phyloP scores from a whole-genome alignment of 2,888 invertebrate species.

The Volucella inanis region DNA sequence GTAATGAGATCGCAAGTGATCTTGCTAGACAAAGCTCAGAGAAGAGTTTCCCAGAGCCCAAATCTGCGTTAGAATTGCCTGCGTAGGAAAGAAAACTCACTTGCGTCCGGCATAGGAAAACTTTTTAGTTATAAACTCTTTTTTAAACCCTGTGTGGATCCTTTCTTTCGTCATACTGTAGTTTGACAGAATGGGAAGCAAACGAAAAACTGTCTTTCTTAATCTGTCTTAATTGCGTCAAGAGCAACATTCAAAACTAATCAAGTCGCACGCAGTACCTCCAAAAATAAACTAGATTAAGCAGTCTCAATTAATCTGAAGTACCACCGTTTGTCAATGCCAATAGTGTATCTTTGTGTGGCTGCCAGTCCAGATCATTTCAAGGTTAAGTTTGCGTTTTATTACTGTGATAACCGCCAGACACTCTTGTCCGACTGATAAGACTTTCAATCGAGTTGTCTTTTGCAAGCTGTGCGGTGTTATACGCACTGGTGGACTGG shows the following conservation, averaged over 20 bases:
- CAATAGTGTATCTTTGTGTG: constrained; percentile 25
- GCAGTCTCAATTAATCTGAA: constrained; percentile 60
- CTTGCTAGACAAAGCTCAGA: too few species aligned
- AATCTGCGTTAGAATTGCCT: too few species aligned
- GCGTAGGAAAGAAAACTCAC: too few species aligned
- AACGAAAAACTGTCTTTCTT: constrained; percentile 31
- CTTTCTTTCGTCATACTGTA: constrained; percentile 43
- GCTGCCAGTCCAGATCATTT: constrained; percentile 47
- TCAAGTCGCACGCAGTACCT: constrained; percentile 43
- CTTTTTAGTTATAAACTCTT: too few species aligned
- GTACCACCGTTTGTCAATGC: constrained; percentile 41
- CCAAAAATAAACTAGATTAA: constrained; percentile 28
- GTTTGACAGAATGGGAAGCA: constrained; percentile 17
- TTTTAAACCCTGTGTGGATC: background rate
- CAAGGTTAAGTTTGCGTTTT: constrained; percentile 52
- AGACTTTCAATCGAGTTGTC: constrained; percentile 49
- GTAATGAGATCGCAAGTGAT: too few species aligned
- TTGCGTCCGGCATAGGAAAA: background rate
- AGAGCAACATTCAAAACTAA: constrained; percentile 50
- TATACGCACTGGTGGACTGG: constrained; percentile 1
- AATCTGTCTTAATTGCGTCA: constrained; percentile 59
- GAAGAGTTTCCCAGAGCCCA: too few species aligned
- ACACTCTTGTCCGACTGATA: constrained; percentile 48
- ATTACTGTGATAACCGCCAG: background rate
- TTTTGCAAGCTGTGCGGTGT: constrained; percentile 37